These are phyloP conservation scores for Notospermus geniculatus DNA, from an alignment of 1,140 invertebrate genomes.

Conservation along the genomic window DNA sequence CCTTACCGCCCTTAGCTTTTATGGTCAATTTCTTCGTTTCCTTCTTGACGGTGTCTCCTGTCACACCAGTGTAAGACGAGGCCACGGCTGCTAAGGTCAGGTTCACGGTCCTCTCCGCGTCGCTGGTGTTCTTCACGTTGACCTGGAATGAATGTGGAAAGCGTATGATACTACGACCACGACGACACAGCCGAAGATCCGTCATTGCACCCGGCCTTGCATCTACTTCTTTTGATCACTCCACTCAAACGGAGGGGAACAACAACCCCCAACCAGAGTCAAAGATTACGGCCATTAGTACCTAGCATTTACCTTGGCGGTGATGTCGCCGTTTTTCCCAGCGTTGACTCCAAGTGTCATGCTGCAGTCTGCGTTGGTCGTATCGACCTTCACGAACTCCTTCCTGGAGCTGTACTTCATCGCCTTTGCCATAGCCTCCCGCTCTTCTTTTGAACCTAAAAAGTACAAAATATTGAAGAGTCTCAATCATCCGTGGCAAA, in stretches of 20 bases:
- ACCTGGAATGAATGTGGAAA: slow-evolving; percentile 59
- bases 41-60: slow-evolving; percentile 67
- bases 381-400: too few species aligned
- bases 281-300: too few species aligned
- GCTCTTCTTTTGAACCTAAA: neutral
- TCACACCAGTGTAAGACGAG: slow-evolving; percentile 76
- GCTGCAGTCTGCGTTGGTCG: too few species aligned
- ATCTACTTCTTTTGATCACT: neutral
- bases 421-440: neutral
- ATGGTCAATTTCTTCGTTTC: slow-evolving; percentile 65
- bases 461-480: neutral
- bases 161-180: neutral
- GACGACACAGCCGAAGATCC: too few species aligned
- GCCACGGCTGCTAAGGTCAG: slow-evolving; percentile 66
- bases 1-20: slow-evolving; percentile 38
- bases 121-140: slow-evolving; percentile 65
- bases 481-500: too few species aligned
- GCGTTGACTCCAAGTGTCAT: too few species aligned
- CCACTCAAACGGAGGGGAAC: too few species aligned
- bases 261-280: too few species aligned
- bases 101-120: slow-evolving; percentile 64
- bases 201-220: neutral
- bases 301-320: too few species aligned
- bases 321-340: slow-evolving; percentile 66
- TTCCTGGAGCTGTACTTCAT: slow-evolving; percentile 13